Base-by-base conservation (phyloP, 2,888 invertebrate species). In the Andrena haemorrhoa region DNA sequence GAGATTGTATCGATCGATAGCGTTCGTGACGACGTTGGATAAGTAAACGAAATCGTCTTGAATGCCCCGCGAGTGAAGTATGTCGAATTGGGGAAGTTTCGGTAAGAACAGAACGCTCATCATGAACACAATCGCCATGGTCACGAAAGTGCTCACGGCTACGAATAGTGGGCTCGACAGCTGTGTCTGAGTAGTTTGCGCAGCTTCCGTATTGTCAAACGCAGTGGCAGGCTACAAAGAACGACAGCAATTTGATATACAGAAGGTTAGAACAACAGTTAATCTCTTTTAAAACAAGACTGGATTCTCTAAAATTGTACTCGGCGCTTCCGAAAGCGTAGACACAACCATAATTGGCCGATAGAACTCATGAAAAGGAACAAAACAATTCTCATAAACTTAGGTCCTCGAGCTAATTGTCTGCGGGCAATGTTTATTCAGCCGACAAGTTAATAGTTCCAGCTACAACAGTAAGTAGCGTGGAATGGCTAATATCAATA, bases 81-180 rank as follows among this genome's bases (percentile, higher is more conserved):
- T 72, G 49, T 80, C 78, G 20, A 90, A 87, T 6, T 87, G 87
- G 7, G 93, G 93, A 68, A 95, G 91, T 87, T 94, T 94, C 1
- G 95, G 95, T 51, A 95, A 86, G 75, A 95, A 93, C 5, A 95
- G 86, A 63, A 95, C 94, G 0, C 95, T 95, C 71, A 95, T 90
- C 79, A 95, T 94, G 85, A 95, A 95, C 92, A 95, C 93, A 23
- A 95, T 92, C 0, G 95, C 95, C 94, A 95, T 94, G 12, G 95
- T 95, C 68, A 95, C 93, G 85, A 95, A 95, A 23, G 95, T 95
- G n/a, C 95, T 95, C 84, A 95, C 94, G 5, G 95, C 95, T 94
- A 95, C 94, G 84, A 95, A 95, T 7, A 95, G 91, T 20, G 95
- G 95, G 88, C 95, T 95, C 60, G 95, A 87, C 6, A 93, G 89